phyloP scores from a whole-genome alignment of 2,888 invertebrate genomes.

The Agapostemon virescens region DNA sequence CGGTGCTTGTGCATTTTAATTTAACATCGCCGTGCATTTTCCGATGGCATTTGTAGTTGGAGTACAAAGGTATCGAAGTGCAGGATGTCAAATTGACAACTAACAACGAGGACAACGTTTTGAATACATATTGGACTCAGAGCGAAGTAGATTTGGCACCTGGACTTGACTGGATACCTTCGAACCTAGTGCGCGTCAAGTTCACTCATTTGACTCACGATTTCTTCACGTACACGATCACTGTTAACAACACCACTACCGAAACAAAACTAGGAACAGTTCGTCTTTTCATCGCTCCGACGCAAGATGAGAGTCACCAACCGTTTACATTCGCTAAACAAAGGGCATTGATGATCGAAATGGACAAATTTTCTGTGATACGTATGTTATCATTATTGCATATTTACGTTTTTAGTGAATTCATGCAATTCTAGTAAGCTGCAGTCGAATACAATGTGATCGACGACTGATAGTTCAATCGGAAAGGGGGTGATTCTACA shows the following conservation, averaged over 20 bases:
- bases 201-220: slow-evolving; percentile 90
- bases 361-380: slow-evolving; percentile 86
- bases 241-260: slow-evolving; percentile 83
- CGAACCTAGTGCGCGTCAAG: slow-evolving; percentile 87
- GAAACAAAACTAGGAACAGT: slow-evolving; percentile 83
- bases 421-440: neutral
- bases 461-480: neutral
- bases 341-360: slow-evolving; percentile 85
- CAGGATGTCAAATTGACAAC: slow-evolving; percentile 82
- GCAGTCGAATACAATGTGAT: neutral
- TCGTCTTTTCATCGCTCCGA: slow-evolving; percentile 87
- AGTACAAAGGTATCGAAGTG: slow-evolving; percentile 85
- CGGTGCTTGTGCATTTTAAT: too few species aligned
- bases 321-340: slow-evolving; percentile 85
- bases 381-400: slow-evolving; percentile 81
- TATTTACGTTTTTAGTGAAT: neutral
- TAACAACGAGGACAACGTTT: slow-evolving; percentile 81
- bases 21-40: too few species aligned
- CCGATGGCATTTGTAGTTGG: slow-evolving; percentile 81
- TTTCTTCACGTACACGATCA: slow-evolving; percentile 85
- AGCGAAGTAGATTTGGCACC: slow-evolving; percentile 89
- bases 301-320: slow-evolving; percentile 85
- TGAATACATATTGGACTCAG: slow-evolving; percentile 90
- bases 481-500: neutral
- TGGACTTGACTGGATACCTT: slow-evolving; percentile 89